phyloP scores from a whole-genome alignment of 2,888 invertebrate genomes.

The Caenorhabditis imperialis region DNA sequence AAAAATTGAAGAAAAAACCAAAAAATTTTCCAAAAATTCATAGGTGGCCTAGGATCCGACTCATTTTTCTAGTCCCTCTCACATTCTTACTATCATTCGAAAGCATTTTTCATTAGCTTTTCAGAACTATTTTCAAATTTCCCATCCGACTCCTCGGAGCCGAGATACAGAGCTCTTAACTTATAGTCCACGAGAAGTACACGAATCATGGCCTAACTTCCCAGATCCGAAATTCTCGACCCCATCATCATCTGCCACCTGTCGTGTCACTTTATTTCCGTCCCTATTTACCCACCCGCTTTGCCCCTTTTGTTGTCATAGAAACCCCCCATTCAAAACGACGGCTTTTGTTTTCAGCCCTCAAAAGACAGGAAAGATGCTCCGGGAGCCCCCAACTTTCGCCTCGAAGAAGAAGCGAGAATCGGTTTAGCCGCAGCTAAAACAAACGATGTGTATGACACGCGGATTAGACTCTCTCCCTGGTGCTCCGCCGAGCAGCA shows the following conservation, averaged over 20 bases:
- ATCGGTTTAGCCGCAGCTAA: conserved; percentile 49
- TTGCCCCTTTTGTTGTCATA: conserved; percentile 28
- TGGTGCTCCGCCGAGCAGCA: conserved; percentile 1
- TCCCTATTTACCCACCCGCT: conserved; percentile 24
- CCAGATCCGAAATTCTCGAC: too few species aligned
- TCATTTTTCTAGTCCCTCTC: too few species aligned
- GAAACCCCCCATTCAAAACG: conserved; percentile 25
- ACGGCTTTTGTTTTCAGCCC: conserved; percentile 12
- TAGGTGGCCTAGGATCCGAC: too few species aligned
- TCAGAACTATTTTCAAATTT: too few species aligned
- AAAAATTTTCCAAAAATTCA: too few species aligned
- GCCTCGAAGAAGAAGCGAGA: conserved; percentile 18
- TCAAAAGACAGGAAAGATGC: conserved; percentile 1
- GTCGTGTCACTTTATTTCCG: background rate
- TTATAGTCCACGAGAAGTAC: too few species aligned
- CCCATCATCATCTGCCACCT: conserved; percentile 4
- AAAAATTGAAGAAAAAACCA: too few species aligned
- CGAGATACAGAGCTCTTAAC: too few species aligned
- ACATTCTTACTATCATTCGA: too few species aligned
- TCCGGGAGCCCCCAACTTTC: conserved; percentile 2
- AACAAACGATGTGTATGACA: conserved; percentile 59
- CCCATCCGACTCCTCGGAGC: too few species aligned
- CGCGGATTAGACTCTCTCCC: conserved; percentile 51
- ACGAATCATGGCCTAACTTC: too few species aligned
- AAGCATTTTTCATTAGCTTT: too few species aligned